Conservation (phyloP, 2,888 invertebrate species). For the Alloscopus bannaensis region DNA sequence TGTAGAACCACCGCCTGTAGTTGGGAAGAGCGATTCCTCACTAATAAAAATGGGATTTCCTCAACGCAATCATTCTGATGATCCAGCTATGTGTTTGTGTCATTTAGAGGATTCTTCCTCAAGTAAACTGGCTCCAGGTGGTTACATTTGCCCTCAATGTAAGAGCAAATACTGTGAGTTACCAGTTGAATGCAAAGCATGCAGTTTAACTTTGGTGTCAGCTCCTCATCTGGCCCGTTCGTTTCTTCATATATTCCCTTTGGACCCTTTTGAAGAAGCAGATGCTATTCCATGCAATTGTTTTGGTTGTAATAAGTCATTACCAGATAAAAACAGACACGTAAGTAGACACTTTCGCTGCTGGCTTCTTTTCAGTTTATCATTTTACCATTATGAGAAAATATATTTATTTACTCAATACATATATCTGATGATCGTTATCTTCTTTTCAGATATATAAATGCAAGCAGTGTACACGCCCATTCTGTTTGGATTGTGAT, state of each 20-base stretch:
- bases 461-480: conserved; percentile 86
- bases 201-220: conserved; percentile 96
- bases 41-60: conserved; percentile 98
- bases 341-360: no score
- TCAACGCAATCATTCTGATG: conserved; percentile 82
- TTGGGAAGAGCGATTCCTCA: conserved; percentile 80
- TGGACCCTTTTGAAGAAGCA: conserved; percentile 88
- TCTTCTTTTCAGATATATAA: conserved; percentile 82
- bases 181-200: conserved; percentile 97
- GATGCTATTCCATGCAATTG: conserved; percentile 76
- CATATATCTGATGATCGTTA: no score
- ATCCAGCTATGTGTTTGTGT: conserved; percentile 76
- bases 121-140: conserved; percentile 77
- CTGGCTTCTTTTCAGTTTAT: neutral
- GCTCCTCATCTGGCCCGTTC: conserved; percentile 98
- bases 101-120: conserved; percentile 65
- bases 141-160: conserved; percentile 96
- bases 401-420: conserved; percentile 43
- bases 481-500: conserved; percentile 97
- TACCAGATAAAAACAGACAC: conserved; percentile 80
- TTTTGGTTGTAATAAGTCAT: conserved; percentile 72
- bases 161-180: conserved; percentile 98
- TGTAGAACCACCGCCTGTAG: conserved; percentile 79
- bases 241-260: conserved; percentile 97
- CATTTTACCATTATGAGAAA: conserved; percentile 70